Base-by-base conservation (phyloP, 2,113 vertebrate genomes). In the Lepisosteus oculatus region DNA sequence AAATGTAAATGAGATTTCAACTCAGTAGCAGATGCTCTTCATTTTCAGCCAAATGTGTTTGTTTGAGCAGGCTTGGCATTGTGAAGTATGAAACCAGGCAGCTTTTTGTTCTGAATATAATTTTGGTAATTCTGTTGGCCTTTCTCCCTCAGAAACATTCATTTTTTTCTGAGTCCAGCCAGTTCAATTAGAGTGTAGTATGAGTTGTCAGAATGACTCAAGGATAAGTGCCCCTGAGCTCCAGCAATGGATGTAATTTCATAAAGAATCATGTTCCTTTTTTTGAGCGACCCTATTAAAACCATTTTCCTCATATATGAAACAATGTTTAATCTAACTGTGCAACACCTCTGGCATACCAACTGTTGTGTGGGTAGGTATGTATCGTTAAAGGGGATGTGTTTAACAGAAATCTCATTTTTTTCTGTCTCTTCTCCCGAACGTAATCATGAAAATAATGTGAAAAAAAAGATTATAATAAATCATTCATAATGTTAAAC, bases 11-110 rank as follows among this genome's bases (percentile, higher is more conserved):
- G 73, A 90, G 93, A 92, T 92, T 90, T 81, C 74, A 29, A 80
- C 78, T 78, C 85, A 76, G 84, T 89, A 85, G 85, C 85, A 82
- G 80, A 92, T 83, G 77, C 85, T 88, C 85, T 83, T 77, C 85
- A 86, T 88, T 89, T 86, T 82, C 81, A 85, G 88, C 87, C 86
- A 88, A 87, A 93, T 89, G 84, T 89, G 89, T 91, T 90, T 83
- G 83, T 83, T 76, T 81, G 77, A 86, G 80, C 80, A 86, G 75
- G 75, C 85, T 79, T 89, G 86, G 86, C 85, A 83, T 87, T 88
- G 83, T 6, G 47, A 51, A 87, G 84, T 77, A 76, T 71, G 67
- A 78, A 83, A 87, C 84, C 83, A 78, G 80, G 74, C 76, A 78
- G 42, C 70, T 29, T 76, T 86, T 86, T 89, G 43, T 85, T 78